Base-by-base conservation (phyloP, 2,888 invertebrate genomes). In the Ochropacha duplaris region DNA sequence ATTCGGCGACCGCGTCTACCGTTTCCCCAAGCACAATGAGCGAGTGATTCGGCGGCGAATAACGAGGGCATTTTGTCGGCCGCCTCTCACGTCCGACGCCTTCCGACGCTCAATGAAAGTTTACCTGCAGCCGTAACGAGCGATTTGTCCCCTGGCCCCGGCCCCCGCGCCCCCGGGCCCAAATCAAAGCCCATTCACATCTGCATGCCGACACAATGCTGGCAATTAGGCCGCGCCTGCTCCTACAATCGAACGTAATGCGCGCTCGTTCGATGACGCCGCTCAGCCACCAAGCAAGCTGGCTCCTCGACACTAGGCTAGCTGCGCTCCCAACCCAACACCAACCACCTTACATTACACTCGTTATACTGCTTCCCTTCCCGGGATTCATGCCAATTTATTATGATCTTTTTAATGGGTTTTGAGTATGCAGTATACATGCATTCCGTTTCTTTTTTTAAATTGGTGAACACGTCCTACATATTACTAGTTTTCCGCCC, bases 171-270 rank as follows among this genome's bases (percentile, higher is more conserved):
- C 79, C 81, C 81, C 70, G 78, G 84, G 83, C 86, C 90, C 92
- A 93, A 93, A 93, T 93, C 93, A 93, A 93, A 92, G 91, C 91
- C 93, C 93, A 93, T 93, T 93, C 93, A 93, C 92, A 92, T 93
- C 92, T 92, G 93, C 93, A 93, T 93, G 93, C 90, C 90, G 87
- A 86, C 91, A 93, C 93, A 93, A 93, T 93, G 93, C 91, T 84
- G 91, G 90, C 93, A 93, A 93, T 93, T 93, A 93, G 93, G 90
- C 86, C 87, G 81, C 79, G 86, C 84, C 81, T 76, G 86, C 86
- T 76, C 90, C 90, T 88, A 92, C 92, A 91, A 92, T 92, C 92
- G 90, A 87, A 88, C 84, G 86, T 92, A 91, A 92, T 92, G 90
- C 84, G 82, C 85, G 85, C 81, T 81, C 83, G 88, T 87, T 89